Evolutionary conservation across 2,888 invertebrate genomes (phyloP), one percentile per base, ranked within the genome.

Genomic region (Leucophenga montana): DNA sequence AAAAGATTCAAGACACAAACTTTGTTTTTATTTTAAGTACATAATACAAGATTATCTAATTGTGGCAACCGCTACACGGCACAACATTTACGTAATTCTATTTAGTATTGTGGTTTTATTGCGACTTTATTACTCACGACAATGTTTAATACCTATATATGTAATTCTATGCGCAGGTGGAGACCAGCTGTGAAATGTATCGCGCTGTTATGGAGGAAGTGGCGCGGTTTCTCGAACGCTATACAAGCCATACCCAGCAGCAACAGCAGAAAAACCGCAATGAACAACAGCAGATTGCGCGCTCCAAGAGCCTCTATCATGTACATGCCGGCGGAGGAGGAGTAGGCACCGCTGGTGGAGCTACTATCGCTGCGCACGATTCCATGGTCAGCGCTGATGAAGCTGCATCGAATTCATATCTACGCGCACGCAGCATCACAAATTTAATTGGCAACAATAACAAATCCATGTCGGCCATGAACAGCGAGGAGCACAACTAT

Each of bases 131-230:
- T 31, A 59, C 50, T 18, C 16, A 50, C 50, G 50, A 50, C 50
- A n/a, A 46, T 33, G 9, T 61, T 14, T 59, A 57, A 57, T 1
- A 8, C 11, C 31, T 27, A 14, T 16, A n/a, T 14, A 27, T 46
- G 48, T 48, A 64, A 64, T 64, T 33, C 62, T 22, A 64, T 64
- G 62, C 62, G 62, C 85, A 93, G 93, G 91, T 91, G 77, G 92
- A 93, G 83, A 91, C 92, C 64, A 92, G 91, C 83, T 90, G 92
- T 71, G 91, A 92, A 83, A 93, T 93, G 93, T 92, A 93, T 87
- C 90, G 91, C 73, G 92, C 92, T 13, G 90, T 93, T 59, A 91
- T 93, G 91, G 92, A 92, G 81, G 92, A 93, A 85, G 92, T 93
- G 59, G 90, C 92, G 22, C 90, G 91, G 65, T 93, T 92, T 85